These are phyloP conservation scores for Lasioglossum morio DNA, from an alignment of 2,888 invertebrate species.

Conservation along the genomic window DNA sequence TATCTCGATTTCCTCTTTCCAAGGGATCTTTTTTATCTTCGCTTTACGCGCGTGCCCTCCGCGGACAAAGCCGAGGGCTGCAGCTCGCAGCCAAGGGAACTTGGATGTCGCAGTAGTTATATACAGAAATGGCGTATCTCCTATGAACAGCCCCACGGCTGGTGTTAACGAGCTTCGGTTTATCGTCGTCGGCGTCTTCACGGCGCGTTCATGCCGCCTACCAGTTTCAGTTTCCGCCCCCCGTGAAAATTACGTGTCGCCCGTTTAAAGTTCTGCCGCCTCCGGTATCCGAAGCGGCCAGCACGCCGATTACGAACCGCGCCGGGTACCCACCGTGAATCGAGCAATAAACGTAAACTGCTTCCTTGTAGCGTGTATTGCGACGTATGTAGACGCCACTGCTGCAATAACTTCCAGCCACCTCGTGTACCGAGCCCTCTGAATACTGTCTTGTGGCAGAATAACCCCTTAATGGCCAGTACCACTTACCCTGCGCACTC, in stretches of 20 bases:
- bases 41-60: slow-evolving; percentile 24
- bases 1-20: slow-evolving; percentile 55
- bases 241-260: slow-evolving; percentile 64
- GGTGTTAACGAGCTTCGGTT: slow-evolving; percentile 73
- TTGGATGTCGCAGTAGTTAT: slow-evolving; percentile 54
- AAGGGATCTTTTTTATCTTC: slow-evolving; percentile 39
- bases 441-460: not conserved
- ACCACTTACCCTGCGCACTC: not conserved
- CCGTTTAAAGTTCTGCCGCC: slow-evolving; percentile 56
- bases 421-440: not conserved
- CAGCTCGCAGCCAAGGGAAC: slow-evolving; percentile 31
- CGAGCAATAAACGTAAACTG: slow-evolving; percentile 27
- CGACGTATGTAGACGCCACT: not conserved
- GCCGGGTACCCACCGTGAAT: slow-evolving; percentile 1
- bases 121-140: slow-evolving; percentile 68
- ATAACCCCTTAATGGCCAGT: not conserved
- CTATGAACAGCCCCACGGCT: slow-evolving; percentile 60
- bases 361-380: not conserved
- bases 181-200: slow-evolving; percentile 69
- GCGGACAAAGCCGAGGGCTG: slow-evolving; percentile 34
- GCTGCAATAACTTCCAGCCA: slow-evolving; percentile 7
- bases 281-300: slow-evolving; percentile 40
- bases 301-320: slow-evolving; percentile 55
- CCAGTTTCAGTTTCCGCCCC: slow-evolving; percentile 30
- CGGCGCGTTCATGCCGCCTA: slow-evolving; percentile 25